A percentile compares a stretch with the other conserved stretches of the same genome.
phyloP scores from a whole-genome alignment of 2,797 vertebrate species.

The Molossus alvarezi region DNA sequence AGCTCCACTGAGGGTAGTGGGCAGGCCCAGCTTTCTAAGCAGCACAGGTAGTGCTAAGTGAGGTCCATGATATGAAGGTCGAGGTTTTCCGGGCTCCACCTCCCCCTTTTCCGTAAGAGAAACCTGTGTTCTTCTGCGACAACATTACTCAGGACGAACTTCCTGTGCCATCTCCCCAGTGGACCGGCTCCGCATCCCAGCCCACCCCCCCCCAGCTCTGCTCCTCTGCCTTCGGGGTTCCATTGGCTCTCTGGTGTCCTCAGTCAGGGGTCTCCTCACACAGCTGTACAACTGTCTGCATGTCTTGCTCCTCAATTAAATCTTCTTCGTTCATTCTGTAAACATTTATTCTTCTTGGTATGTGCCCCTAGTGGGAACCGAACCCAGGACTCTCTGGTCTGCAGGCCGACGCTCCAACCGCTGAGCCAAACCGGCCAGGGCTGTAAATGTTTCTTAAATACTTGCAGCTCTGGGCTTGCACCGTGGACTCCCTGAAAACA shows the following conservation, averaged over 20 bases:
- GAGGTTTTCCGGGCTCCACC: not conserved
- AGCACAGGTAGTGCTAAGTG: not conserved
- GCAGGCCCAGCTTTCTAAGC: not conserved
- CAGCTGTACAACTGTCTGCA: not conserved
- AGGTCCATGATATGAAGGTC: not conserved
- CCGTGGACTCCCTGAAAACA: not conserved
- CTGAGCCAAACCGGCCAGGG: too few species aligned
- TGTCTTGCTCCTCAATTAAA: not conserved
- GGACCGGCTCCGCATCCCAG: fast-evolving
- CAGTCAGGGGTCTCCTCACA: not conserved
- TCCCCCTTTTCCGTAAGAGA: not conserved
- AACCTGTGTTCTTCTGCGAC: not conserved
- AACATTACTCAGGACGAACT: not conserved
- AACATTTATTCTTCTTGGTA: not conserved
- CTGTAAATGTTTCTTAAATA: not conserved
- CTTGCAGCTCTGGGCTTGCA: not conserved
- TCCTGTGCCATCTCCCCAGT: too few species aligned
- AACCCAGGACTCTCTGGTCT: too few species aligned
- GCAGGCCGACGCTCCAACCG: too few species aligned
- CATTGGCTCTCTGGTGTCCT: not conserved
- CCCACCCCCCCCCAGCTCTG: not conserved
- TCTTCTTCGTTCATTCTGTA: not conserved
- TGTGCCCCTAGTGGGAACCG: too few species aligned
- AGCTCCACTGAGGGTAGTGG: not conserved
- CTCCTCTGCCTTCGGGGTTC: not conserved